These are phyloP conservation scores for Lucilia cuprina DNA, from an alignment of 1,140 invertebrate species.

Conservation along the genomic window DNA sequence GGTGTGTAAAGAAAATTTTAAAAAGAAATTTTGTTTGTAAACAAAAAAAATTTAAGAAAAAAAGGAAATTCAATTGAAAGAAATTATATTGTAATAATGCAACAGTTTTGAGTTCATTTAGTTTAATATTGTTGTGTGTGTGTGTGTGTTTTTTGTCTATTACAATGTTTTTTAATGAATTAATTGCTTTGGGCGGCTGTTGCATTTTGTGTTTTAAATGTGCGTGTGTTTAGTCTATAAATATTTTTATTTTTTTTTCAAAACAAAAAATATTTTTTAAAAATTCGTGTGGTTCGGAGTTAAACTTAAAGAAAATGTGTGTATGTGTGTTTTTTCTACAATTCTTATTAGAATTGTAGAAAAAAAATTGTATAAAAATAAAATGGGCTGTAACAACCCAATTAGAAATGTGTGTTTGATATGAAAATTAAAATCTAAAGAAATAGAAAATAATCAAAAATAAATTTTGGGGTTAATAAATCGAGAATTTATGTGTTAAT, in stretches of 20 bases:
- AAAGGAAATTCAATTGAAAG: constrained; percentile 11
- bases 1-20: not conserved
- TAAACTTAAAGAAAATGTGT: constrained; percentile 18
- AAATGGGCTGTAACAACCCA: constrained; percentile 16
- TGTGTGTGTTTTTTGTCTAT: no score
- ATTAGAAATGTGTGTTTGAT: not conserved
- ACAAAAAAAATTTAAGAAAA: not conserved
- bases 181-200: constrained; percentile 16
- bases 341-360: not conserved
- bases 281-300: not conserved
- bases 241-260: not conserved
- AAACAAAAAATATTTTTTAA: not conserved
- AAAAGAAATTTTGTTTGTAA: constrained; percentile 12
- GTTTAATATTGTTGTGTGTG: no score
- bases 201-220: not conserved
- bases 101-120: not conserved
- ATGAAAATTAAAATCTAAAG: not conserved
- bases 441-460: not conserved
- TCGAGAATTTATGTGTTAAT: not conserved
- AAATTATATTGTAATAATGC: not conserved
- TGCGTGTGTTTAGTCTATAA: constrained; percentile 20
- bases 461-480: constrained; percentile 19
- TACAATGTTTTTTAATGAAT: constrained; percentile 13
- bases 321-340: not conserved
- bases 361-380: not conserved